Evolutionary conservation across 1,140 invertebrate species (phyloP).

Genomic region (Forficula auricularia): DNA sequence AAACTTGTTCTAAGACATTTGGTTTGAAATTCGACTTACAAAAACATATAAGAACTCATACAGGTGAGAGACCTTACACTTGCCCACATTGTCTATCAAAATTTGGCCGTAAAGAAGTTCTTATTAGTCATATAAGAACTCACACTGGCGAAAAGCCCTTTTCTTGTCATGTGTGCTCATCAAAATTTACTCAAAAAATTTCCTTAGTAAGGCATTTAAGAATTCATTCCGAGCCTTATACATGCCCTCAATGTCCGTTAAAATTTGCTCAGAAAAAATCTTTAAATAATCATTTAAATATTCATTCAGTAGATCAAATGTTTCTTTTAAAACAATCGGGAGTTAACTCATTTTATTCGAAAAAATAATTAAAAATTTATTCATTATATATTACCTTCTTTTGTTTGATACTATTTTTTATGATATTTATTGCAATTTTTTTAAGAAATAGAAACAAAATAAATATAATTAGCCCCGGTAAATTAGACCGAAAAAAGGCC

Average conservation of each 20-base stretch:
- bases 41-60: constrained; percentile 2
- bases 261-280: background rate
- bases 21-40: background rate
- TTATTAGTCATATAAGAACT: background rate
- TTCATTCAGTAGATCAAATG: background rate
- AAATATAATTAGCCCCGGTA: no score
- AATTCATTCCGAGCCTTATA: background rate
- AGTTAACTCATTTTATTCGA: no score
- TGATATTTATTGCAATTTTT: no score
- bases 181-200: constrained; percentile 2
- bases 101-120: background rate
- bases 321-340: background rate
- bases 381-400: no score
- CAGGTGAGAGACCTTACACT: constrained; percentile 5
- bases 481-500: no score
- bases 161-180: constrained; percentile 1
- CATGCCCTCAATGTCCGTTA: background rate
- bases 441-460: no score
- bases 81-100: background rate
- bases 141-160: constrained; percentile 6
- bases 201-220: background rate
- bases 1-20: constrained; percentile 1
- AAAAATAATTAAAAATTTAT: no score
- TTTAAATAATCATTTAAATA: background rate
- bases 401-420: no score